phyloP scores from a whole-genome alignment of 1,140 invertebrate genomes.

The Eciton burchellii region DNA sequence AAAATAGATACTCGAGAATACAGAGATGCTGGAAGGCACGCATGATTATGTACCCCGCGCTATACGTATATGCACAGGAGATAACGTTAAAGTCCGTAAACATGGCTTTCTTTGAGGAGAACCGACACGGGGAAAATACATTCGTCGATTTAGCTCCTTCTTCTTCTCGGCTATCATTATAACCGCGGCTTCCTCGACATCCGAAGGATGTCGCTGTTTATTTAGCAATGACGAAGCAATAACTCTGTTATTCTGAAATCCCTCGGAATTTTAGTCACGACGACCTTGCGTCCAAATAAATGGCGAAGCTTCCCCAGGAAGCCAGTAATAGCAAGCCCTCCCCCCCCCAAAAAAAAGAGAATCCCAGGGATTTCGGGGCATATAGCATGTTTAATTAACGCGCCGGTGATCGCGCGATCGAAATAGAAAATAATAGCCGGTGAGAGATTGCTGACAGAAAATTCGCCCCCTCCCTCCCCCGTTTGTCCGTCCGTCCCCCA shows the following conservation, averaged over 20 bases:
- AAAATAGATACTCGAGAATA: conserved; percentile 18
- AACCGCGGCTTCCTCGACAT: not conserved
- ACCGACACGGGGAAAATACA: conserved; percentile 34
- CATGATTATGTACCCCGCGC: conserved; percentile 29
- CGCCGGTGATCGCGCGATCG: not conserved
- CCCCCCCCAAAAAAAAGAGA: too few species aligned
- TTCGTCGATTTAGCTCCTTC: conserved; percentile 37
- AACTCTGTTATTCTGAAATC: not conserved
- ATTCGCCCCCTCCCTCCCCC: not conserved
- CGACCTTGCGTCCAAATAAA: not conserved
- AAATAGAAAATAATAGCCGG: not conserved
- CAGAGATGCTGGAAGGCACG: conserved; percentile 16
- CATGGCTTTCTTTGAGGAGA: conserved; percentile 32
- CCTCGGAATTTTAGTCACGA: not conserved
- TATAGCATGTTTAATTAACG: not conserved
- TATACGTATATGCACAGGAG: conserved; percentile 23
- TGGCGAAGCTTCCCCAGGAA: not conserved
- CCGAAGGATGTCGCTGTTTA: conserved; percentile 3
- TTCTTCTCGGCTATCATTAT: conserved; percentile 31
- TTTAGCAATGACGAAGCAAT: not conserved
- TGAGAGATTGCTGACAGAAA: not conserved
- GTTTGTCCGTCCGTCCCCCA: not conserved
- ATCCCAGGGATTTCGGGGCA: not conserved
- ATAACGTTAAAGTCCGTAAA: conserved; percentile 43
- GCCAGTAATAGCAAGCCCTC: not conserved